Conservation (phyloP, 2,888 invertebrate genomes). For the Molorchus minor region DNA sequence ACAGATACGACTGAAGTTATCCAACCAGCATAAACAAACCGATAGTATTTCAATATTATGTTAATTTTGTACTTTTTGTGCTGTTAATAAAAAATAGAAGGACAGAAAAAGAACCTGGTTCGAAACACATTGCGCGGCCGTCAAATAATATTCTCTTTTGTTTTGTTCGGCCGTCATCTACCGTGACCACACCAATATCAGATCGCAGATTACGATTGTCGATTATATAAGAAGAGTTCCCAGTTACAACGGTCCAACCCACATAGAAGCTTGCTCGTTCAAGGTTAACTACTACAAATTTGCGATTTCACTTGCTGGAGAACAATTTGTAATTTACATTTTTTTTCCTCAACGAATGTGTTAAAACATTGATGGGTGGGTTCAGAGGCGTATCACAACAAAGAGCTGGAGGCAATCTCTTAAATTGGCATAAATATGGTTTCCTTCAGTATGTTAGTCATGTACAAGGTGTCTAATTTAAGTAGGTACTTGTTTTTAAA, state of each 20-base stretch:
- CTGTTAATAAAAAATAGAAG: no score
- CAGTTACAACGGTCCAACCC: slow-evolving; percentile 36
- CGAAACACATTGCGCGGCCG: slow-evolving; percentile 2
- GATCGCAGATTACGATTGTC: slow-evolving; percentile 37
- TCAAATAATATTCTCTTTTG: slow-evolving; percentile 1
- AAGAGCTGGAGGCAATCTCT: no score
- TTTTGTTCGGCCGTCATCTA: slow-evolving; percentile 1
- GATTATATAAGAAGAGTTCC: slow-evolving; percentile 36
- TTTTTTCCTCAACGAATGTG: slow-evolving; percentile 11
- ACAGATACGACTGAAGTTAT: no score
- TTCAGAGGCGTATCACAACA: no score
- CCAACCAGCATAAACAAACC: no score
- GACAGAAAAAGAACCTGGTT: background rate
- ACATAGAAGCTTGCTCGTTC: slow-evolving; percentile 35
- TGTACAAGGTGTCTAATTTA: no score
- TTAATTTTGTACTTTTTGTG: no score
- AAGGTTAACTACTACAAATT: slow-evolving; percentile 37
- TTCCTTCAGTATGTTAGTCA: no score
- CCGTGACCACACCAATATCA: slow-evolving; percentile 33
- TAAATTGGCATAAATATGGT: no score
- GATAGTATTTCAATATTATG: no score
- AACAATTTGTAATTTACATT: slow-evolving; percentile 21
- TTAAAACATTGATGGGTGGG: slow-evolving; percentile 11
- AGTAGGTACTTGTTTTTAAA: no score
- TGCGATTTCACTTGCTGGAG: slow-evolving; percentile 21